A percentile compares a stretch with the other conserved stretches of the same genome.
These are phyloP conservation scores for Sminthopsis crassicaudata DNA, from an alignment of 2,113 vertebrate genomes.

Conservation along the genomic window DNA sequence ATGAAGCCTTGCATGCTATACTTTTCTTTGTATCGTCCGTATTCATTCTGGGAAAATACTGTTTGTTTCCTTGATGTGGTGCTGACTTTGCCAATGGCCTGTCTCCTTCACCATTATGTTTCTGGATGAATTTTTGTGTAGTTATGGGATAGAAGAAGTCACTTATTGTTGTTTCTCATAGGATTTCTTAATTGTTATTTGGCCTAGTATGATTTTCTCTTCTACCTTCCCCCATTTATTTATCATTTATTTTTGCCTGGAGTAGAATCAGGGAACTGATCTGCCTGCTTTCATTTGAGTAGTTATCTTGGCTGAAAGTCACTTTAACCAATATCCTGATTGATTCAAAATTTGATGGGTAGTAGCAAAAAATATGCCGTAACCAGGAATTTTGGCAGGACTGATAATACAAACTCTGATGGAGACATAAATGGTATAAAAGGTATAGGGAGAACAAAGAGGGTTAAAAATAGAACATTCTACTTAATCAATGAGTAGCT, in stretches of 20 bases:
- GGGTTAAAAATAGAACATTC: background rate
- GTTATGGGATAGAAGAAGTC: background rate
- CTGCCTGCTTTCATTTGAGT: background rate
- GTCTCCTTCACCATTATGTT: background rate
- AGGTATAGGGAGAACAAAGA: background rate
- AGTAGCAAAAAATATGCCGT: background rate
- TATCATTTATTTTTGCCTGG: background rate
- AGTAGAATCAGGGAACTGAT: background rate
- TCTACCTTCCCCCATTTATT: background rate
- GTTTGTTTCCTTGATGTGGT: background rate
- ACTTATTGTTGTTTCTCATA: background rate
- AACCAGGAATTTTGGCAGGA: background rate
- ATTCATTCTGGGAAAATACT: background rate
- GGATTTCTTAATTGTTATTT: background rate
- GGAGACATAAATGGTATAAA: background rate
- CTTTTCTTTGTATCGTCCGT: background rate
- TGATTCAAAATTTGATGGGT: background rate
- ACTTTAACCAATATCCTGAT: background rate
- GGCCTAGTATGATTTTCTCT: background rate
- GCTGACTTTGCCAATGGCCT: background rate
- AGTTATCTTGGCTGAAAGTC: background rate
- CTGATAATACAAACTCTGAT: background rate
- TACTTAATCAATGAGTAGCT: background rate
- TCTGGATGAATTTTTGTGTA: background rate
- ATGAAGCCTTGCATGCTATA: background rate